Evolutionary conservation across 1,140 invertebrate species (phyloP), one percentile per base, ranked within the genome.

Genomic region (Zaprionus africanus): DNA sequence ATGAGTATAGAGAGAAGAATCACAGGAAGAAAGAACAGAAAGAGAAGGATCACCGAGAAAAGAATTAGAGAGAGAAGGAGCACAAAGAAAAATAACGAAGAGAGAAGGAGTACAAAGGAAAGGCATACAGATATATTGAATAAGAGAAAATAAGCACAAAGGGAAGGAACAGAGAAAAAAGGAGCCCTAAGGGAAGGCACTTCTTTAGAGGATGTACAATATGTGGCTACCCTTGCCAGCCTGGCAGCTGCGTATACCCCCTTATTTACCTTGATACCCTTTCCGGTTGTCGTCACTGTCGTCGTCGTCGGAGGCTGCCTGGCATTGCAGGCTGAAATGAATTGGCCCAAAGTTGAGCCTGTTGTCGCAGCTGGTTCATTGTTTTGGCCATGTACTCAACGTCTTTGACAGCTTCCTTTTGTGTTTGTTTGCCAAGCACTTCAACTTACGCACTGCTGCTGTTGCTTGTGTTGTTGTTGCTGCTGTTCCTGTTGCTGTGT

Each of bases 391-490:
- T 67, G 64, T 73, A 53, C 36, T 67, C 36, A 53, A 54, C 70
- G 59, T 51, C 63, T 73, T 73, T 59, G 46, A 43, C 43, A 60
- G 70, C 70, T 73, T 67, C 70, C 63, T 67, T 67, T 67, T 67
- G 56, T 66, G 67, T 58, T 63, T 73, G 70, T 73, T 75, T 75
- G 41, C 58, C 71, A 61, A 61, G 57, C 71, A 68, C 58, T 67
- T 68, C 17, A 49, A 53, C 53, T 57, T 66, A 72, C 56, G 43
- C 57, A 62, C 17, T 61, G 67, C 22, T 41, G 53, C 15, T 28
- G 28, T 6, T 31, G 28, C 7, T 28, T 26, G 26, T 6, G 62
- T 15, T 38, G 41, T 51, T 72, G 49, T 5, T 28, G 26, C 5
- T 51, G 31, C 24, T 51, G 34, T 22, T 63, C 38, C 22, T 46